These are phyloP conservation scores for Falco rusticolus DNA, from an alignment of 2,797 vertebrate genomes.

Conservation along the genomic window DNA sequence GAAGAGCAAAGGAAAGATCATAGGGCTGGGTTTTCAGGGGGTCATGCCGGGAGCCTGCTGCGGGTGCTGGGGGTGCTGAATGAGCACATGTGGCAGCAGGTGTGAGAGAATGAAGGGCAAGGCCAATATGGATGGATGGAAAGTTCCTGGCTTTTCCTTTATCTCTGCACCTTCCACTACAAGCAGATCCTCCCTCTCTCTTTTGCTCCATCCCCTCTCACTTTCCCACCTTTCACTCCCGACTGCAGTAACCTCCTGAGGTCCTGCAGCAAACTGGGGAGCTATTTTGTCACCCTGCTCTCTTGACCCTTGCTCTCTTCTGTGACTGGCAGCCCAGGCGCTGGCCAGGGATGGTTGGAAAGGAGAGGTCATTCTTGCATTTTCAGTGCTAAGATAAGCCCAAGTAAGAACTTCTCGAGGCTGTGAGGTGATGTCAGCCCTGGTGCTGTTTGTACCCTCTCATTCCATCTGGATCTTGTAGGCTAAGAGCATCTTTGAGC, in stretches of 20 bases:
- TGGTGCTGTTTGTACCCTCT: slow-evolving; percentile 15
- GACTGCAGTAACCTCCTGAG: neutral
- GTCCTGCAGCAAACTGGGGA: neutral
- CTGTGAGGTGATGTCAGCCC: slow-evolving; percentile 2
- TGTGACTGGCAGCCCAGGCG: slow-evolving; percentile 16
- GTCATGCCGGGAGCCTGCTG: neutral
- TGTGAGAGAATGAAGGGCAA: neutral
- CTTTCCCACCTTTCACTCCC: neutral
- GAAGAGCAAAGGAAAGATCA: neutral
- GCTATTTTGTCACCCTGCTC: neutral
- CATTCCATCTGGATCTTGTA: neutral
- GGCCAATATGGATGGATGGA: neutral
- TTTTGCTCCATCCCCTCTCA: neutral
- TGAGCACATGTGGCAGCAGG: neutral
- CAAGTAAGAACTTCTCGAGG: neutral
- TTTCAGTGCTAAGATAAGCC: neutral
- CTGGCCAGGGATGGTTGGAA: neutral
- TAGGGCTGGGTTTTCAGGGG: neutral
- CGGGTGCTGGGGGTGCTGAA: neutral
- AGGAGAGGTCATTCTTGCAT: neutral
- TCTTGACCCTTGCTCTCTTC: neutral
- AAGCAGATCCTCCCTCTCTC: neutral
- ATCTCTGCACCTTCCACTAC: neutral
- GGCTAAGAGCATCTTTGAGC: slow-evolving; percentile 19
- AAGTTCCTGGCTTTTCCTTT: neutral